Conservation (phyloP, 2,888 invertebrate species). For the Plusia festucae region DNA sequence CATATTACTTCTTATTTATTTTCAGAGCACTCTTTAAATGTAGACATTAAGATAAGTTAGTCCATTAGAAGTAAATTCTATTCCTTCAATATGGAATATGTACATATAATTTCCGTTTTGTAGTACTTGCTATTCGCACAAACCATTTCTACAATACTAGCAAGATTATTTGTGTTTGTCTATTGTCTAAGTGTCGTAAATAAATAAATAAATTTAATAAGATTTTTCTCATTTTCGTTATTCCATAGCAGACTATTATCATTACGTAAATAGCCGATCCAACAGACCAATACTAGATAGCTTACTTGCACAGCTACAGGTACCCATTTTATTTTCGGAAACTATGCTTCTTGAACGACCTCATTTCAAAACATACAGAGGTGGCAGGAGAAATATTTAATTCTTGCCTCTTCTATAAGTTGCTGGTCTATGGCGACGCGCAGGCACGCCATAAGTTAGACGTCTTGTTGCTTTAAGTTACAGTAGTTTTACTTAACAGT, state of each 20-base stretch:
- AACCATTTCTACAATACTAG: no score
- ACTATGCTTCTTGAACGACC: background rate
- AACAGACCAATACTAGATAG: no score
- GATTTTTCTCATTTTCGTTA: background rate
- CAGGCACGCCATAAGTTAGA: constrained; percentile 72
- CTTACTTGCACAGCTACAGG: no score
- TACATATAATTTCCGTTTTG: background rate
- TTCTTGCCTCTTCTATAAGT: constrained; percentile 7
- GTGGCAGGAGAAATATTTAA: constrained; percentile 14
- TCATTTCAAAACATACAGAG: background rate
- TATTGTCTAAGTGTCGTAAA: no score
- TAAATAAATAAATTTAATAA: no score
- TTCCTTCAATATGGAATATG: background rate
- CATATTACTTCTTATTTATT: background rate
- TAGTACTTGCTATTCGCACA: no score
- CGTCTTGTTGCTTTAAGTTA: constrained; percentile 66
- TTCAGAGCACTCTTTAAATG: no score
- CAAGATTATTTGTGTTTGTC: no score
- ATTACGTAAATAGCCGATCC: no score
- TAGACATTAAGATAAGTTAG: no score
- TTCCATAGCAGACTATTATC: background rate
- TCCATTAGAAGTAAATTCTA: background rate
- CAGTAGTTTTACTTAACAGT: constrained; percentile 70
- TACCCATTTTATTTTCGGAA: no score
- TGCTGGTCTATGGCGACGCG: constrained; percentile 60